Conservation (phyloP, 2,888 invertebrate genomes). For the Ochropacha duplaris region DNA sequence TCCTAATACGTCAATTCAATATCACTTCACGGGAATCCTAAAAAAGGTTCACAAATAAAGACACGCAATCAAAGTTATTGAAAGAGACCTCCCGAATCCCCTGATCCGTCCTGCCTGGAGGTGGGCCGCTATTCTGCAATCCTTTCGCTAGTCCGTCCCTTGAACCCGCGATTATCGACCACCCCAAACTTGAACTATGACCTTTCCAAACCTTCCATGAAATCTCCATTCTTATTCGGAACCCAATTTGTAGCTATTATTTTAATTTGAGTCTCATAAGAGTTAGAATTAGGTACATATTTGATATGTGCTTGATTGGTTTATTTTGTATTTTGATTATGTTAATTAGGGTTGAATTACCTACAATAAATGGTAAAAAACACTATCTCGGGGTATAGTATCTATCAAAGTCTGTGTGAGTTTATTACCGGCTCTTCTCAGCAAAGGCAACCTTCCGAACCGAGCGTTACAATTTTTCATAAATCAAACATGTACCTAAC, state of each 20-base stretch:
- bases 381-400: too few species aligned
- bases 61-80: constrained; percentile 52
- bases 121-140: constrained; percentile 36
- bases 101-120: background rate
- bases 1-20: constrained; percentile 35
- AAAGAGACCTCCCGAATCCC: constrained; percentile 18
- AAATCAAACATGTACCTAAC: too few species aligned
- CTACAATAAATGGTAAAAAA: too few species aligned
- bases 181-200: constrained; percentile 62
- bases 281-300: background rate
- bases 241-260: constrained; percentile 30
- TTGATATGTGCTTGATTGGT: background rate
- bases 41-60: constrained; percentile 43
- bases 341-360: background rate
- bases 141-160: constrained; percentile 43
- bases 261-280: constrained; percentile 9
- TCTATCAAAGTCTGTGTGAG: too few species aligned
- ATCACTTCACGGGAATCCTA: constrained; percentile 32
- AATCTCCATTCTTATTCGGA: constrained; percentile 38
- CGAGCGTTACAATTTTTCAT: too few species aligned
- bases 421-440: too few species aligned
- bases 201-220: constrained; percentile 56
- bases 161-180: constrained; percentile 62
- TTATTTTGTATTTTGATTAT: background rate
- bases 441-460: too few species aligned